phyloP scores from a whole-genome alignment of 2,113 vertebrate species.

The Sula dactylatra region DNA sequence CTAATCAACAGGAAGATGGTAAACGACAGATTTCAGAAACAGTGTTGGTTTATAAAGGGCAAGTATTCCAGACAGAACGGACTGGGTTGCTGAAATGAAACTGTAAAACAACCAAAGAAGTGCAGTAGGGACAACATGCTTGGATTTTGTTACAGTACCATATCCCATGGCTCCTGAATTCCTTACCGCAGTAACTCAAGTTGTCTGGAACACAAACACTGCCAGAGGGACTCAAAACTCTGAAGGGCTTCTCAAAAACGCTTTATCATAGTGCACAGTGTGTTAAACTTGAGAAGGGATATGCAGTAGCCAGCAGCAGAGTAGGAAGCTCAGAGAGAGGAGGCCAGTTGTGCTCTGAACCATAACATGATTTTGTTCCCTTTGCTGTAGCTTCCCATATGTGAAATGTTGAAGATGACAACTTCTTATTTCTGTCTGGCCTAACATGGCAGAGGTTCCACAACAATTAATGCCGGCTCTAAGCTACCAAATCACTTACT shows the following conservation, averaged over 20 bases:
- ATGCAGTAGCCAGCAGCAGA: not conserved
- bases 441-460: not conserved
- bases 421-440: not conserved
- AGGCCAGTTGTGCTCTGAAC: not conserved
- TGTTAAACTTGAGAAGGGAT: not conserved
- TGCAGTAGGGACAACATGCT: not conserved
- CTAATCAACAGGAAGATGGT: not conserved
- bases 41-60: not conserved
- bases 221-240: not conserved
- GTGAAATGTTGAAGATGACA: not conserved
- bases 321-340: not conserved
- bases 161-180: not conserved
- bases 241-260: not conserved
- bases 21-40: not conserved
- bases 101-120: not conserved
- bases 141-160: not conserved
- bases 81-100: not conserved
- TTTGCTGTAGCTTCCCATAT: not conserved
- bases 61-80: not conserved
- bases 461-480: not conserved
- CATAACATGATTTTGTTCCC: not conserved
- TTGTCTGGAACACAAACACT: not conserved
- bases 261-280: accelerated
- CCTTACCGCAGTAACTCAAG: not conserved
- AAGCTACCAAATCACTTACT: not conserved